Evolutionary conservation across 1,140 invertebrate genomes (phyloP), one percentile per base, ranked within the genome.

Genomic region (Lepidotrigona ventralis): DNA sequence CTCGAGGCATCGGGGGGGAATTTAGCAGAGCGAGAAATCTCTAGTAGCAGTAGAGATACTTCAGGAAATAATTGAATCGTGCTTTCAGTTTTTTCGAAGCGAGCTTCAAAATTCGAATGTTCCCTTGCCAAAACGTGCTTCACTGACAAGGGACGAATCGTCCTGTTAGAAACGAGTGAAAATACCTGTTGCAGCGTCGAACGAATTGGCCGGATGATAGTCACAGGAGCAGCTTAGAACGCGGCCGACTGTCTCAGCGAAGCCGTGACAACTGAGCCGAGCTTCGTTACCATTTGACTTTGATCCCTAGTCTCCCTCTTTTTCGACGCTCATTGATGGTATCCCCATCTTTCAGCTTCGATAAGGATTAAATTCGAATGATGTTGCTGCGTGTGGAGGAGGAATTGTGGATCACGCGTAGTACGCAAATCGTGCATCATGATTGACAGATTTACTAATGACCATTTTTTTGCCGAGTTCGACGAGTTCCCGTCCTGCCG

Each of bases 301-400:
- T 91, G 86, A 86, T 89, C 88, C 84, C 84, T 90, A 83, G 87
- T 85, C 90, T 85, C 87, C 89, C 79, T 85, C 87, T 88, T 88
- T 39, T 90, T 88, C 78, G 66, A 63, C 79, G 76, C 81, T 82
- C 60, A 84, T 79, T 87, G 66, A 83, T 79, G 73, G 69, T 85
- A 87, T 89, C 84, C 81, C 73, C 79, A 54, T 85, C 68, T 77
- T 84, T 51, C 60, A 85, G 60, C 75, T 54, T 23, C 84, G 60
- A 33, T 70, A 76, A 77, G 68, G 72, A 84, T 84, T 84, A 73
- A 46, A 72, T 6, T 8, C n/a, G 33, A 46, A 75, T 60, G 26
- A 63, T n/a, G 39, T 46, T 46, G 39, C 39, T 46, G 46, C 26
- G 23, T 14, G 53, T n/a, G 12, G 12, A 64, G 29, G 6, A 73